Evolutionary conservation across 92 coral and sea anemone genomes (phyloP).

Genomic region (Zoanthus sansibaricus): DNA sequence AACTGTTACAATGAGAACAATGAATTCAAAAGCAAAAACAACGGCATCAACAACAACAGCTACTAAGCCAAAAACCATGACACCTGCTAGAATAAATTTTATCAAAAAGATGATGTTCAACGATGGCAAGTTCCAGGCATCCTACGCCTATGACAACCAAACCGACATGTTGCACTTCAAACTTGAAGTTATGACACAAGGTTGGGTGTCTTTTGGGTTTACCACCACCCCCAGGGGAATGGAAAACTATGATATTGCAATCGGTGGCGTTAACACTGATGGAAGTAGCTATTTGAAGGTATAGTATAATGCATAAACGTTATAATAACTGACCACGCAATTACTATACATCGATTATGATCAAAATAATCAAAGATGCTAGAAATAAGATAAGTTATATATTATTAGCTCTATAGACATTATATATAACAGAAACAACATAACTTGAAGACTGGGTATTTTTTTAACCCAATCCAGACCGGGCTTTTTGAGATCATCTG

Average conservation of each 20-base stretch:
- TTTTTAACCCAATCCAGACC: too few species aligned
- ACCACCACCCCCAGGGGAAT: conserved; percentile 33
- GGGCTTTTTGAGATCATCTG: too few species aligned
- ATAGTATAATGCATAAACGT: not conserved
- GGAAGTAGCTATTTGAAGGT: conserved; percentile 21
- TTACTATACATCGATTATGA: too few species aligned
- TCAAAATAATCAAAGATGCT: too few species aligned
- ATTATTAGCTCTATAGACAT: too few species aligned
- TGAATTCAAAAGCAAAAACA: not conserved
- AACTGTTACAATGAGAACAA: not conserved
- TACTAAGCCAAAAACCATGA: not conserved
- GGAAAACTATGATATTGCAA: conserved; percentile 33
- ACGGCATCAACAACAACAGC: not conserved
- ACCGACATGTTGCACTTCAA: conserved; percentile 35
- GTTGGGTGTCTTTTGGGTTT: conserved; percentile 38
- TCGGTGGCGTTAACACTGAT: conserved; percentile 1
- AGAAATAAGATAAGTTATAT: too few species aligned
- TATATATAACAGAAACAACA: too few species aligned
- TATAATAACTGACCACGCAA: too few species aligned
- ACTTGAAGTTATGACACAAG: conserved; percentile 36
- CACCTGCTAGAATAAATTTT: not conserved
- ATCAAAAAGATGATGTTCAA: not conserved
- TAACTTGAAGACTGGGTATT: too few species aligned
- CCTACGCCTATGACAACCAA: not conserved
- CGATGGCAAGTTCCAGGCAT: conserved; percentile 28